Evolutionary conservation across 2,113 vertebrate genomes (phyloP).

Genomic region (Erpornis zantholeuca): DNA sequence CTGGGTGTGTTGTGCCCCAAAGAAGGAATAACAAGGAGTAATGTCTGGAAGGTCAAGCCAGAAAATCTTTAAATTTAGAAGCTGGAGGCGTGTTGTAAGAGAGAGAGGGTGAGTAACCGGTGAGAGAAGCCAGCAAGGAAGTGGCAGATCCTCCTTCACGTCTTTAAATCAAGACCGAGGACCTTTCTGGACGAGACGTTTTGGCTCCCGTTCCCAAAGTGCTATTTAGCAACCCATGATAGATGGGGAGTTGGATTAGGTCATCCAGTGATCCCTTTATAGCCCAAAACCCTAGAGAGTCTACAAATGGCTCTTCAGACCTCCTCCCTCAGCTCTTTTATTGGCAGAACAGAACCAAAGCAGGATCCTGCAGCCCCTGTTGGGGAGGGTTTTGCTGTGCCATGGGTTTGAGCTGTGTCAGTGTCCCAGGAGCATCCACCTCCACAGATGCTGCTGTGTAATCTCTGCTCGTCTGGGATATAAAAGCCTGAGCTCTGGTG

Average conservation of each 20-base stretch:
- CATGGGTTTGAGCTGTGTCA: background rate
- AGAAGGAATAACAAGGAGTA: constrained; percentile 38
- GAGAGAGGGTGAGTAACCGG: background rate
- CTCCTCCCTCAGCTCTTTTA: background rate
- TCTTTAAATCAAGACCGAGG: background rate
- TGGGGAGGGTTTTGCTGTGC: fast-evolving
- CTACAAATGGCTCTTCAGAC: background rate
- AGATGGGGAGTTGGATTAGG: background rate
- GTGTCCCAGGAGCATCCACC: background rate
- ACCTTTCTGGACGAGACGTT: background rate
- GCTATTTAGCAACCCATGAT: background rate
- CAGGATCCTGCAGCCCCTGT: background rate
- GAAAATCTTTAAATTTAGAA: constrained; percentile 35
- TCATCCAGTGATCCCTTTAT: background rate
- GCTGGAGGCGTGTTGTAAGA: constrained; percentile 2
- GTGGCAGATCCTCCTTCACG: background rate
- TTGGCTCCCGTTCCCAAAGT: background rate
- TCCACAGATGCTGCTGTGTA: background rate
- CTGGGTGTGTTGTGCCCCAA: constrained; percentile 2
- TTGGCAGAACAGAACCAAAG: background rate
- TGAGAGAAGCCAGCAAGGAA: constrained; percentile 14
- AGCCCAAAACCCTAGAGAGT: background rate
- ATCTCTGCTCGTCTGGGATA: background rate
- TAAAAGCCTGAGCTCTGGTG: background rate
- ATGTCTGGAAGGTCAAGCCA: constrained; percentile 45